Conservation (phyloP, 2,113 vertebrate species). For the Oreochromis niloticus region DNA sequence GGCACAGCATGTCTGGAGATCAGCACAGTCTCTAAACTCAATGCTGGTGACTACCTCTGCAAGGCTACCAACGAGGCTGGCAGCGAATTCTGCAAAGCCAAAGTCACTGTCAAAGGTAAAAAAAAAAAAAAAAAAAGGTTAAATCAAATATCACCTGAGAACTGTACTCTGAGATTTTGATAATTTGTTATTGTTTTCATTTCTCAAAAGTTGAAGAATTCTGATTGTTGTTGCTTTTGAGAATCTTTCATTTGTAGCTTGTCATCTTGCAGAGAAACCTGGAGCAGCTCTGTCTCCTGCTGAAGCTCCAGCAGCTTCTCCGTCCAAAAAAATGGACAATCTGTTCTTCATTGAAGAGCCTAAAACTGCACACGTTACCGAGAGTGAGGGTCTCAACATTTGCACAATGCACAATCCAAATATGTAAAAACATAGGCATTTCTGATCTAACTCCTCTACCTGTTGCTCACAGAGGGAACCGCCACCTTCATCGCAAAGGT, state of each 20-base stretch:
- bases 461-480: constrained; percentile 75
- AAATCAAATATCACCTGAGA: not conserved
- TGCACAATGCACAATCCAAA: not conserved
- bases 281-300: constrained; percentile 37
- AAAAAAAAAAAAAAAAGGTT: not conserved
- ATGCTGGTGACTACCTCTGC: constrained; percentile 90
- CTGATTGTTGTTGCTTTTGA: not conserved
- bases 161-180: not conserved
- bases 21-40: constrained; percentile 70
- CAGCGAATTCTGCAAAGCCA: constrained; percentile 87
- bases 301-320: constrained; percentile 66
- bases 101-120: constrained; percentile 88
- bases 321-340: constrained; percentile 79
- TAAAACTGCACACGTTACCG: constrained; percentile 75
- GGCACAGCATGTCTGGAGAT: constrained; percentile 85
- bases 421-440: not conserved
- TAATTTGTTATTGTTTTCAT: not conserved
- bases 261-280: constrained; percentile 79
- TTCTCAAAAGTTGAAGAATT: not conserved
- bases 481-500: constrained; percentile 97
- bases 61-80: constrained; percentile 90
- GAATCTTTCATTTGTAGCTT: not conserved
- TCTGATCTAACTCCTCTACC: not conserved
- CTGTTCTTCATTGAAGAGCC: constrained; percentile 94
- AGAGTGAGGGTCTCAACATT: constrained; percentile 79